phyloP scores from a whole-genome alignment of 2,797 vertebrate genomes.

The Neosalanx taihuensis region DNA sequence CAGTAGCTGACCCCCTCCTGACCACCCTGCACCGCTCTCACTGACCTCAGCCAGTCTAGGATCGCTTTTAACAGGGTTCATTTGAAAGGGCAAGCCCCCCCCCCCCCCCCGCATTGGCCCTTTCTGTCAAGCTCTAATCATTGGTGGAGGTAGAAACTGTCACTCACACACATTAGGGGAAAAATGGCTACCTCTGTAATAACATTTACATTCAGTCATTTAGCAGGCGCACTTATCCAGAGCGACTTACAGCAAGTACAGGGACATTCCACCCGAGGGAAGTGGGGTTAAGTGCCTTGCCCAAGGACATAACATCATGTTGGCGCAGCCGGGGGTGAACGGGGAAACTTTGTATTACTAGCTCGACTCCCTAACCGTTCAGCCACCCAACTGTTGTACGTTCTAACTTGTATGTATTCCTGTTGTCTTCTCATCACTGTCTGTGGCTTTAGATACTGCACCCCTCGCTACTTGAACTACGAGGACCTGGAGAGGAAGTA shows the following conservation, averaged over 20 bases:
- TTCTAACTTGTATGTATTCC: neutral
- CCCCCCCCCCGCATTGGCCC: neutral
- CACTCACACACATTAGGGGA: neutral
- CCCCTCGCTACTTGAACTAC: constrained; percentile 90
- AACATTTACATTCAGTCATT: too few species aligned
- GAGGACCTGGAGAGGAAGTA: constrained; percentile 98
- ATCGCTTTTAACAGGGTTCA: too few species aligned
- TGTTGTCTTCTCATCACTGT: neutral
- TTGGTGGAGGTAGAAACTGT: neutral
- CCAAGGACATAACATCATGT: too few species aligned
- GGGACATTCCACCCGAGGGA: too few species aligned
- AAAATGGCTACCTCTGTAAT: neutral
- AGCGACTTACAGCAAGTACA: too few species aligned
- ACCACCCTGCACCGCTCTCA: neutral
- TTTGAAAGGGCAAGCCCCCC: too few species aligned
- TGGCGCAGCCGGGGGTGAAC: too few species aligned
- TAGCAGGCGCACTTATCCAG: too few species aligned
- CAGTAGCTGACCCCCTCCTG: constrained; percentile 42
- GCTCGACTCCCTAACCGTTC: too few species aligned
- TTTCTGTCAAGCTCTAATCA: neutral
- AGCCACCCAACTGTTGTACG: too few species aligned
- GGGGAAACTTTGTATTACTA: too few species aligned
- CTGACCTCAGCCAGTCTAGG: neutral
- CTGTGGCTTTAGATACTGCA: constrained; percentile 81
- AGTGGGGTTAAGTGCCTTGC: too few species aligned